These are phyloP conservation scores for Bradypus variegatus DNA, from an alignment of 2,797 vertebrate species.

Conservation along the genomic window DNA sequence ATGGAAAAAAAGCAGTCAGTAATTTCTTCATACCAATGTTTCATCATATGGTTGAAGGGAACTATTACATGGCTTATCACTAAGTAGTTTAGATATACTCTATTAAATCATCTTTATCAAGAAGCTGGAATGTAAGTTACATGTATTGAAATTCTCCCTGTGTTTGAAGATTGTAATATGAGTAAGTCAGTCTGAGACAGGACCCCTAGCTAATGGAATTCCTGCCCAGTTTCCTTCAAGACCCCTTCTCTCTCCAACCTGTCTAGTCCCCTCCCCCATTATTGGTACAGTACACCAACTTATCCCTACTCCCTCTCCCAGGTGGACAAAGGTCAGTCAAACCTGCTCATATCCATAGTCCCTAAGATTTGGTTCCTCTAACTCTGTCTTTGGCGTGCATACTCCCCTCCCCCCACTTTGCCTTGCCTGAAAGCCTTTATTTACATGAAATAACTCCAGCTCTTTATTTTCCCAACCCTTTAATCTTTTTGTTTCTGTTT, in stretches of 20 bases:
- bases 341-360: neutral
- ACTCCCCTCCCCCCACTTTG: neutral
- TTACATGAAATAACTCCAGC: conserved; percentile 44
- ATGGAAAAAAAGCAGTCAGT: neutral
- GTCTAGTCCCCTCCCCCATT: neutral
- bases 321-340: neutral
- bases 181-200: neutral
- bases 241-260: neutral
- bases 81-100: neutral
- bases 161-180: neutral
- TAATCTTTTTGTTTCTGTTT: conserved; percentile 56
- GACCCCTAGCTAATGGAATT: neutral
- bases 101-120: neutral
- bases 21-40: neutral
- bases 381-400: neutral
- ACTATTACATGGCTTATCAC: neutral
- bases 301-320: neutral
- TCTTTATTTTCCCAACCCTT: conserved; percentile 45
- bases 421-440: conserved; percentile 42
- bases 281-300: neutral
- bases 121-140: neutral
- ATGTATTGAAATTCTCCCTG: neutral
- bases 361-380: neutral
- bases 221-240: neutral
- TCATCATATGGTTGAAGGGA: neutral